Percentiles rank a stretch among this genome's conserved stretches.
These are phyloP conservation scores for Hypanus sabinus DNA, from an alignment of 2,113 vertebrate genomes.

Conservation along the genomic window DNA sequence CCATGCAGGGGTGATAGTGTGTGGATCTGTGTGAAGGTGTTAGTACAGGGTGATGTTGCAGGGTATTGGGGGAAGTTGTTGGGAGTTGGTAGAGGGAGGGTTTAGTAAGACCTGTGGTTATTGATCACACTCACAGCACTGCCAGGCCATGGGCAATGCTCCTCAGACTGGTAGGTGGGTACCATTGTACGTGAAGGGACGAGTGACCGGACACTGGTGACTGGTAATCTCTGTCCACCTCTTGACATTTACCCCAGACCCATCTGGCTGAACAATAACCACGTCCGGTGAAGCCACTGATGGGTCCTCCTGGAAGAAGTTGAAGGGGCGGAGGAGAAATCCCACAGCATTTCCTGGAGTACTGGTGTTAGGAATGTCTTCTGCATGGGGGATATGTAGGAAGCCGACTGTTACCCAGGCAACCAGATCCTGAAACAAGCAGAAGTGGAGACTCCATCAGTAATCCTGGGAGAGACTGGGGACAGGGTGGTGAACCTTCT, in stretches of 20 bases:
- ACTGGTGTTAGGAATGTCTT: conserved; percentile 84
- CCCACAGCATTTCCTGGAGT: conserved; percentile 79
- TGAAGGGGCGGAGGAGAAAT: conserved; percentile 85
- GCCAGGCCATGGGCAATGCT: neutral
- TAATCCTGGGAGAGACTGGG: no score
- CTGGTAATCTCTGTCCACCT: conserved; percentile 63
- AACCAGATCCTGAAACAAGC: conserved; percentile 72
- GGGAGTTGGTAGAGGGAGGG: no score
- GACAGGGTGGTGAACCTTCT: no score
- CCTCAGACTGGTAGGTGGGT: conserved; percentile 49
- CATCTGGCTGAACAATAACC: conserved; percentile 61
- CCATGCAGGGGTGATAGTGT: no score
- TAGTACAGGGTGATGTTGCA: no score
- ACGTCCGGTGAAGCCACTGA: conserved; percentile 65
- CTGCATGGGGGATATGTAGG: conserved; percentile 80
- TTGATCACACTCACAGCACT: no score
- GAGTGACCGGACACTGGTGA: conserved; percentile 52
- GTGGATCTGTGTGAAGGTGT: no score
- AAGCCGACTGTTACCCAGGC: conserved; percentile 94
- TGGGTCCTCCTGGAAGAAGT: conserved; percentile 82
- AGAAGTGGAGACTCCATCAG: neutral
- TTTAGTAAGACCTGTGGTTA: no score
- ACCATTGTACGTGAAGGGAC: conserved; percentile 74
- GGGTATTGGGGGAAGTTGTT: no score
- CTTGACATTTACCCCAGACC: conserved; percentile 49